Percentiles rank a stretch among this genome's conserved stretches.
These are phyloP conservation scores for Agrochola macilenta DNA, from an alignment of 2,888 invertebrate species.

Conservation along the genomic window DNA sequence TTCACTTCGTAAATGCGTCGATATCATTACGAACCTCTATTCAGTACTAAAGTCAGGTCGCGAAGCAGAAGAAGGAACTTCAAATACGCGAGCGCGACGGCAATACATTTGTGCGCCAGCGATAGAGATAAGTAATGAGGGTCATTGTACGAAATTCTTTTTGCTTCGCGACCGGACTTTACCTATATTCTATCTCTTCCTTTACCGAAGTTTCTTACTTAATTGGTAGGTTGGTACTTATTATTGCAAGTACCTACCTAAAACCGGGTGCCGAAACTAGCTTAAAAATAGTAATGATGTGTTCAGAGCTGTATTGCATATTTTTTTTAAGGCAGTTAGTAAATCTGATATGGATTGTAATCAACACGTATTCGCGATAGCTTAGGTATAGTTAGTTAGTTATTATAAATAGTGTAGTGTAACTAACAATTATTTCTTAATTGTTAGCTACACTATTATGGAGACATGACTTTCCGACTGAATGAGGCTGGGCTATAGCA, in stretches of 20 bases:
- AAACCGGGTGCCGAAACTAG: constrained; percentile 26
- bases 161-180: too few species aligned
- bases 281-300: constrained; percentile 49
- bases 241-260: not conserved
- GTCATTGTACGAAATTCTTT: too few species aligned
- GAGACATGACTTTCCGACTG: not conserved
- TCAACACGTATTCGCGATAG: constrained; percentile 18
- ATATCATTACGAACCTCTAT: not conserved
- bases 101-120: too few species aligned
- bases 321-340: constrained; percentile 19
- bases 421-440: not conserved
- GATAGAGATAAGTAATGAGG: too few species aligned
- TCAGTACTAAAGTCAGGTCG: too few species aligned
- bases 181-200: not conserved
- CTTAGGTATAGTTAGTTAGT: not conserved
- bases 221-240: not conserved
- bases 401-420: not conserved
- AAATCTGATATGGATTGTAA: constrained; percentile 30
- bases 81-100: too few species aligned
- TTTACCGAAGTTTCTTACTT: not conserved
- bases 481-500: not conserved
- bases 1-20: not conserved
- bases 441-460: not conserved
- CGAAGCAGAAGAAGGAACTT: too few species aligned
- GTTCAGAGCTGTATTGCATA: constrained; percentile 20